Evolutionary conservation across 1,140 invertebrate species (phyloP).

Genomic region (Drosophila truncata): DNA sequence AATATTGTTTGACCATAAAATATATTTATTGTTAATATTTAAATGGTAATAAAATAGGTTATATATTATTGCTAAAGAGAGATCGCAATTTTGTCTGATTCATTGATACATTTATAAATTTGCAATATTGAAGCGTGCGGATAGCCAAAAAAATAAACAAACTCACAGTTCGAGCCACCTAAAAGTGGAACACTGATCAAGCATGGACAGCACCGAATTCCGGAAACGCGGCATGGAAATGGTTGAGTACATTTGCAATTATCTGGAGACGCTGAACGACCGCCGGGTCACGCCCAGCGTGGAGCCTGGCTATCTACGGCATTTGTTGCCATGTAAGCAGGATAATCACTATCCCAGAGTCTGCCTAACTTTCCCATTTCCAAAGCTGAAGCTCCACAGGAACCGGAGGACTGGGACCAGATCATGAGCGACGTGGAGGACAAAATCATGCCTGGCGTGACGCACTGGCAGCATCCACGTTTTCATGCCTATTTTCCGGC

Average conservation of each 20-base stretch:
- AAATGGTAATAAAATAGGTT: neutral
- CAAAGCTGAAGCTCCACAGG: constrained; percentile 90
- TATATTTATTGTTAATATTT: neutral
- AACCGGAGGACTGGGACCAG: constrained; percentile 95
- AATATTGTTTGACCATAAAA: neutral
- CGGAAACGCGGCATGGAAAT: constrained; percentile 96
- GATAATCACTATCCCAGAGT: neutral
- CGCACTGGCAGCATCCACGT: constrained; percentile 99
- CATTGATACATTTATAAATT: constrained; percentile 18
- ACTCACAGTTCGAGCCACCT: constrained; percentile 22
- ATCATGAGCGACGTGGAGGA: constrained; percentile 98
- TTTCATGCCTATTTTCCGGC: constrained; percentile 99
- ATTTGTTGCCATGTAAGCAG: constrained; percentile 89
- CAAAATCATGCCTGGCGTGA: constrained; percentile 99
- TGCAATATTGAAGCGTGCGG: constrained; percentile 12
- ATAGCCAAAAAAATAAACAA: constrained; percentile 16
- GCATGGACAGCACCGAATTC: constrained; percentile 96
- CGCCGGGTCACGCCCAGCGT: constrained; percentile 95
- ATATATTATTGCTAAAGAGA: neutral
- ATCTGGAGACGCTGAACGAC: constrained; percentile 93
- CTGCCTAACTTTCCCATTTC: neutral
- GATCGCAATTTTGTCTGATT: constrained; percentile 22
- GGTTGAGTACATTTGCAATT: constrained; percentile 99
- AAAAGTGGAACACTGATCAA: constrained; percentile 24
- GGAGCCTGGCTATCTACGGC: constrained; percentile 96